Evolutionary conservation across 2,113 vertebrate species (phyloP).

Genomic region (Clupea harengus): DNA sequence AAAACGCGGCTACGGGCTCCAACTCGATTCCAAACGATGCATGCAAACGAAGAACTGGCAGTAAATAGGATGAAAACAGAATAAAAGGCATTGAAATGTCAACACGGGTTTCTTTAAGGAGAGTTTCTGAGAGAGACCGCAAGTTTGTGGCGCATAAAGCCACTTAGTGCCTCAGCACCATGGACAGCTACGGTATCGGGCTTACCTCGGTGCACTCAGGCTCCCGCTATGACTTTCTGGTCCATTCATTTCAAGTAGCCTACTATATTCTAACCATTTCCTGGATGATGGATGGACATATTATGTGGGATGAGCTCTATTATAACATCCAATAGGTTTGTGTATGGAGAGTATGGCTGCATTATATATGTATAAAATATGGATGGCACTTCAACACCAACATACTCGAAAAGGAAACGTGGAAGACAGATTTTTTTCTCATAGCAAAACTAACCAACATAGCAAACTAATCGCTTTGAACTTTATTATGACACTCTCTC

Average conservation of each 20-base stretch:
- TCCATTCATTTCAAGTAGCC: constrained; percentile 44
- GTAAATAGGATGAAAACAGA: constrained; percentile 65
- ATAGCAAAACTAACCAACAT: not conserved
- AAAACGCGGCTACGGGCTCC: constrained; percentile 38
- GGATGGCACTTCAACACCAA: not conserved
- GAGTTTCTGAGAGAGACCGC: constrained; percentile 58
- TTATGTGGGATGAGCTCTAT: constrained; percentile 57
- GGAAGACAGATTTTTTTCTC: not conserved
- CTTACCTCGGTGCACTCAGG: constrained; percentile 62
- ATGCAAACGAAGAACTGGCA: constrained; percentile 53
- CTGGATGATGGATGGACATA: constrained; percentile 57
- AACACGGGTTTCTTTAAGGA: constrained; percentile 57
- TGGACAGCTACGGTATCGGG: constrained; percentile 68
- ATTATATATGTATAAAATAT: not conserved
- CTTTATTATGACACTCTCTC: not conserved
- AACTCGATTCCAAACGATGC: constrained; percentile 48
- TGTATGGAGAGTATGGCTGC: constrained; percentile 14
- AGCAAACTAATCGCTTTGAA: not conserved
- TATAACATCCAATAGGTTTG: constrained; percentile 26
- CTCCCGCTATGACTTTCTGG: constrained; percentile 56
- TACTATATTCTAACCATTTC: constrained; percentile 38
- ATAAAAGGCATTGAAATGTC: constrained; percentile 69
- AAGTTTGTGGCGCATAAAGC: constrained; percentile 61
- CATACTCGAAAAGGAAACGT: not conserved
- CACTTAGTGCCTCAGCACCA: constrained; percentile 73